phyloP scores from a whole-genome alignment of 2,797 vertebrate genomes.

The Poecilia wingei region DNA sequence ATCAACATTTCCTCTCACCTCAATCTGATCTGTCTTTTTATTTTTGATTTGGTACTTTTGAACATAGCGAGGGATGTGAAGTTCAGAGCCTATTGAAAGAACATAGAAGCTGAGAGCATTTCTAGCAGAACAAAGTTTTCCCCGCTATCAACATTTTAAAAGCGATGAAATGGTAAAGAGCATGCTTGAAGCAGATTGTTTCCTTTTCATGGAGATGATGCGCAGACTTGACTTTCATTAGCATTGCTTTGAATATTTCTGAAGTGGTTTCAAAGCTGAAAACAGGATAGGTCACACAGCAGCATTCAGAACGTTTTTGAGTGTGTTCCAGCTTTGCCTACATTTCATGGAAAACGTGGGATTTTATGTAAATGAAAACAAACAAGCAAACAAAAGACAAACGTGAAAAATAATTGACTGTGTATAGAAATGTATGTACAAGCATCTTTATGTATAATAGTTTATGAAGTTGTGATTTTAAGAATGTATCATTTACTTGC shows the following conservation, averaged over 20 bases:
- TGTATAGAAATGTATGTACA: conserved; percentile 20
- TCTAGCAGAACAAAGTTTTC: conserved; percentile 4
- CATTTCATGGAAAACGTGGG: conserved; percentile 29
- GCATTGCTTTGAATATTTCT: conserved; percentile 42
- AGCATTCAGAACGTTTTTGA: conserved; percentile 5
- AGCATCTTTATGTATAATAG: conserved; percentile 1
- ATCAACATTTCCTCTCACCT: neutral
- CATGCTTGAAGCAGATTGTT: conserved; percentile 34
- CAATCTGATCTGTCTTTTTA: neutral
- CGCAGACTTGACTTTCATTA: conserved; percentile 56
- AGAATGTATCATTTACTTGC: conserved; percentile 54
- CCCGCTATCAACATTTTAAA: conserved; percentile 10
- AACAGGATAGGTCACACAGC: conserved; percentile 34
- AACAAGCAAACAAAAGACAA: conserved; percentile 16
- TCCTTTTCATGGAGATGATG: conserved; percentile 42
- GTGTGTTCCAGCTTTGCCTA: conserved; percentile 9
- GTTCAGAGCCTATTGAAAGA: conserved; percentile 12
- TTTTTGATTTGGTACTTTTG: conserved; percentile 4
- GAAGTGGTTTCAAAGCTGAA: conserved; percentile 43
- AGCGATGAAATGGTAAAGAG: conserved; percentile 39
- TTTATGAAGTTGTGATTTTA: conserved; percentile 11
- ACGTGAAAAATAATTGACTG: conserved; percentile 13
- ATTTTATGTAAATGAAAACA: conserved; percentile 31
- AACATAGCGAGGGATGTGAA: neutral
- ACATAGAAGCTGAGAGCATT: conserved; percentile 6